A percentile compares a stretch with the other conserved stretches of the same genome.
Evolutionary conservation across 2,888 invertebrate species (phyloP).

Genomic region (Thyatira batis): DNA sequence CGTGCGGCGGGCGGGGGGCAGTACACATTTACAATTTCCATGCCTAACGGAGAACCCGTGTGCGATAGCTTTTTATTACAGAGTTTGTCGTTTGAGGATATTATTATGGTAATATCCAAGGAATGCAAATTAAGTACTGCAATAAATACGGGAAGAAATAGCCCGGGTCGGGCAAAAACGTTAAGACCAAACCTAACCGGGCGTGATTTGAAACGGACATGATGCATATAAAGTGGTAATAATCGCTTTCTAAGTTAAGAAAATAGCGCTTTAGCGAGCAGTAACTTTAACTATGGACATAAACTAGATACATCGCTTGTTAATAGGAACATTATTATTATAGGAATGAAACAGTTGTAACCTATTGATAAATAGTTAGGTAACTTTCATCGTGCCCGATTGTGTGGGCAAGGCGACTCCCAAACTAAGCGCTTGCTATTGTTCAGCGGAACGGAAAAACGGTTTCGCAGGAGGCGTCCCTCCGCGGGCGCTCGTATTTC

Average conservation of each 20-base stretch:
- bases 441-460: conserved; percentile 76
- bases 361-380: no score
- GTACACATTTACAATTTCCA: conserved; percentile 56
- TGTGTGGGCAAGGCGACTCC: conserved; percentile 48
- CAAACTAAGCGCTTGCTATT: conserved; percentile 70
- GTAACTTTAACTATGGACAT: conserved; percentile 17
- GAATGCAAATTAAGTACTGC: conserved; percentile 70
- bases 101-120: conserved; percentile 68
- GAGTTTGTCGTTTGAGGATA: conserved; percentile 66
- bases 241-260: conserved; percentile 39
- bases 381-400: conserved; percentile 45
- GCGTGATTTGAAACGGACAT: conserved; percentile 49
- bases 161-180: conserved; percentile 51
- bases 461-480: conserved; percentile 71
- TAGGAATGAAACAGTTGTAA: conserved; percentile 1
- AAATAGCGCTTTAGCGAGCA: conserved; percentile 28
- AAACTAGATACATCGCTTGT: not conserved
- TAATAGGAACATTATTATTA: not conserved
- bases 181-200: conserved; percentile 46
- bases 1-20: conserved; percentile 37
- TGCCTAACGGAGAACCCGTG: conserved; percentile 57
- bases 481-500: conserved; percentile 76
- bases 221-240: conserved; percentile 43
- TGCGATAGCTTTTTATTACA: conserved; percentile 66
- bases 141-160: conserved; percentile 65